Base-by-base conservation (phyloP, 2,888 invertebrate species). In the Tenthredo livida region DNA sequence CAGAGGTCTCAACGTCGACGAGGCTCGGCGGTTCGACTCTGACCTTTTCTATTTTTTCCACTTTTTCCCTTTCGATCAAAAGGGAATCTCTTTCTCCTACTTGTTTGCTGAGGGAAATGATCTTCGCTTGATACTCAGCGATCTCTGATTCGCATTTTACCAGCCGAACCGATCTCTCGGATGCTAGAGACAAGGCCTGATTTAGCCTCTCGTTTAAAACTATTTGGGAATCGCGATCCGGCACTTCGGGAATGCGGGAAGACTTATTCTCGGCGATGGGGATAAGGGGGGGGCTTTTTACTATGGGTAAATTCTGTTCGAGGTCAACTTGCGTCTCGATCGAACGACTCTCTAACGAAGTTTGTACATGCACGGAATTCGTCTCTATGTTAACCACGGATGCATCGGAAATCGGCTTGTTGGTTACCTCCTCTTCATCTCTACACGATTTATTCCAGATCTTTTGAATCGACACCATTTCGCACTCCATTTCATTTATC, bases 81-180 rank as follows among this genome's bases (percentile, higher is more conserved):
- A 91, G 72, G 50, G 83, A 89, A 84, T 94, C 93, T 88, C 94
- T 94, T 87, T 93, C 92, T 37, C 87, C 89, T 67, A 93, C 90
- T 0, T 90, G 89, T 72, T 92, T 91, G 43, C 91, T 92, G 0
- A 94, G 87, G 15, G 89, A 90, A 86, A 92, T 90, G 61, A 94
- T 89, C 84, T 91, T 93, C 9, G 90, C 88, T 87, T 93, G 92
- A 40, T 93, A 91, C 85, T 92, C 91, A 0, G 90, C 87, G 85
- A 94, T 94, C 87, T 94, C 94, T 6, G 93, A 91, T 85, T 94
- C 94, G 6, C 93, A 90, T 84, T 88, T 89, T 0, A 93, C 87
- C 61, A 94, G 90, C 70, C 94, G 92, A 84, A 93, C 91, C 25
- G 93, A 90, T 86, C 93, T 92, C 88, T 94, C 92, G 2, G 94